A percentile compares a stretch with the other conserved stretches of the same genome.
These are phyloP conservation scores for Notothenia rossii DNA, from an alignment of 2,113 vertebrate genomes.

Conservation along the genomic window DNA sequence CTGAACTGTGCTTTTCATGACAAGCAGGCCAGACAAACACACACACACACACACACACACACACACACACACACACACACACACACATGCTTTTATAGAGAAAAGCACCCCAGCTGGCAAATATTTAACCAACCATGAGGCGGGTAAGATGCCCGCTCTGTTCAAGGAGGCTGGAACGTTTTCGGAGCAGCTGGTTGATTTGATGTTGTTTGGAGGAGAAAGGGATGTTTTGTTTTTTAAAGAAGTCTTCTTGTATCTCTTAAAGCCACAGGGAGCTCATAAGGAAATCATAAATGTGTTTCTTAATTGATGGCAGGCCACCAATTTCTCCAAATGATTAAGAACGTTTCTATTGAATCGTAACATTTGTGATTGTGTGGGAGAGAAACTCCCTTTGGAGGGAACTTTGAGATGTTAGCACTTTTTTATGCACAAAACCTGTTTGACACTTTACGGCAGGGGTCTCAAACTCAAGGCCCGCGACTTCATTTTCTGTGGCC, in stretches of 20 bases:
- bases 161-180: constrained; percentile 56
- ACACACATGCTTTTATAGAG: constrained; percentile 5
- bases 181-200: constrained; percentile 71
- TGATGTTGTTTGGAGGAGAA: constrained; percentile 37
- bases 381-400: too few species aligned
- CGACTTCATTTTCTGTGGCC: too few species aligned
- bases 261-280: background rate
- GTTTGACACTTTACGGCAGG: too few species aligned
- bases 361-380: too few species aligned
- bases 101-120: constrained; percentile 74
- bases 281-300: background rate
- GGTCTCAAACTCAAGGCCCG: too few species aligned
- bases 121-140: constrained; percentile 76
- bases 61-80: constrained; percentile 2
- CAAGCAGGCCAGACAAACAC: constrained; percentile 47
- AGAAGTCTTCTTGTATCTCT: background rate
- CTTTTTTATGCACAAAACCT: too few species aligned
- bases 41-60: constrained; percentile 19
- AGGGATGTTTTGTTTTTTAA: constrained; percentile 10
- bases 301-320: background rate
- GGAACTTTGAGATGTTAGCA: too few species aligned
- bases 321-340: too few species aligned
- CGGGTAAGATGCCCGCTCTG: constrained; percentile 66
- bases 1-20: constrained; percentile 74
- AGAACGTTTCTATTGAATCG: too few species aligned